These are phyloP conservation scores for Opisthocomus hoazin DNA, from an alignment of 2,113 vertebrate species.

Conservation along the genomic window DNA sequence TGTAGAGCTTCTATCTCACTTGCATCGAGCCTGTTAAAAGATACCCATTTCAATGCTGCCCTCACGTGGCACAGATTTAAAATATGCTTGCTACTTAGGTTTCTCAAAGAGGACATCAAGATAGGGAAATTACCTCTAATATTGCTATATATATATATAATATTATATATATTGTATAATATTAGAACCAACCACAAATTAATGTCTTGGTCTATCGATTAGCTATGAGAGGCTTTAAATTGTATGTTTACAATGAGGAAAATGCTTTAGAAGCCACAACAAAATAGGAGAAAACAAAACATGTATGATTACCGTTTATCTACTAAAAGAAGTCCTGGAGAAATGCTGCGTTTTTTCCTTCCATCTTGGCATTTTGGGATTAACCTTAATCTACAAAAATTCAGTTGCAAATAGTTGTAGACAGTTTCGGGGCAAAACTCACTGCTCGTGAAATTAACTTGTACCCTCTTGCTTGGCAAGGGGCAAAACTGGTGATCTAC, in stretches of 20 bases:
- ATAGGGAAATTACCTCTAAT: neutral
- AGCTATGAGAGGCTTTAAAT: neutral
- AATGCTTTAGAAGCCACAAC: neutral
- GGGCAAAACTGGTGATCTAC: neutral
- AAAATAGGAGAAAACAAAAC: neutral
- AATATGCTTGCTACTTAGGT: neutral
- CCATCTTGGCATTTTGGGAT: neutral
- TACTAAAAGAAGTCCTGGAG: neutral
- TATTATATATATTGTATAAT: too few species aligned
- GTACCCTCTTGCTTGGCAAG: neutral
- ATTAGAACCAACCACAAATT: neutral
- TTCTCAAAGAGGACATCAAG: neutral
- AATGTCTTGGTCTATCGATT: neutral
- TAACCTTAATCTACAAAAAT: neutral
- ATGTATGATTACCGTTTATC: neutral
- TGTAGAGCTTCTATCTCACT: neutral
- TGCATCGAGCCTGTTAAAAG: neutral
- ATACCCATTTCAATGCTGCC: constrained; percentile 5
- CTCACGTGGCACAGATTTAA: neutral
- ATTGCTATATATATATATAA: too few species aligned
- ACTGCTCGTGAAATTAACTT: neutral
- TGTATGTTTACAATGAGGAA: neutral
- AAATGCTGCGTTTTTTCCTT: neutral
- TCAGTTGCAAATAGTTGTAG: neutral
- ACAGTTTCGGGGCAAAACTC: neutral